Conservation (phyloP, 2,797 vertebrate species). For the Synaphobranchus kaupii region DNA sequence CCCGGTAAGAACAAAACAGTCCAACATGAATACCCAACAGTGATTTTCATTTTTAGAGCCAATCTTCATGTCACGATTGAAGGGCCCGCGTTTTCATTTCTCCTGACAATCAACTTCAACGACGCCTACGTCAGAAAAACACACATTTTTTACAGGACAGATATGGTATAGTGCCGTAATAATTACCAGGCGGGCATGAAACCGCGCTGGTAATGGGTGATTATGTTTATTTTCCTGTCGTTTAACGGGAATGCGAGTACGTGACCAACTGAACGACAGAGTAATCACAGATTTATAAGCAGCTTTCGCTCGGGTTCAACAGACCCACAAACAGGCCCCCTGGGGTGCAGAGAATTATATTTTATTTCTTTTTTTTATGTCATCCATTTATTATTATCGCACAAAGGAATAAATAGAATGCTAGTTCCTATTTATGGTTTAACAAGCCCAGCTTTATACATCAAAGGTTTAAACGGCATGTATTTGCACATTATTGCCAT, state of each 20-base stretch:
- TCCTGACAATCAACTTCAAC: not conserved
- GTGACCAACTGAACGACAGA: not conserved
- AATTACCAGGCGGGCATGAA: not conserved
- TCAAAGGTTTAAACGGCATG: not conserved
- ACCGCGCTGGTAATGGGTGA: not conserved
- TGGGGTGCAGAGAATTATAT: not conserved
- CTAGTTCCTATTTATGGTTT: not conserved
- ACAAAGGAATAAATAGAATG: not conserved
- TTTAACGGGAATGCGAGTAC: slow-evolving; percentile 3
- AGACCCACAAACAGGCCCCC: not conserved
- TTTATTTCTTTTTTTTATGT: not conserved
- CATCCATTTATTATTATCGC: not conserved
- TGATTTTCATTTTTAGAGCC: not conserved
- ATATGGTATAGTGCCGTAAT: not conserved
- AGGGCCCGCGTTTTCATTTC: not conserved
- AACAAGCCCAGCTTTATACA: not conserved
- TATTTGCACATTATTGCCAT: not conserved
- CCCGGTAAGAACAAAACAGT: not conserved
- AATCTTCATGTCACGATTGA: not conserved
- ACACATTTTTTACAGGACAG: not conserved
- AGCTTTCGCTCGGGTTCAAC: not conserved
- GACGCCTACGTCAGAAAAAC: slow-evolving; percentile 1
- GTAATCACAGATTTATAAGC: slow-evolving; percentile 13
- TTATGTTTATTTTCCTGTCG: slow-evolving; percentile 17
- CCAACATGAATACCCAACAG: not conserved